Conservation (phyloP, 2,797 vertebrate species). For the Corythornis leucogaster region DNA sequence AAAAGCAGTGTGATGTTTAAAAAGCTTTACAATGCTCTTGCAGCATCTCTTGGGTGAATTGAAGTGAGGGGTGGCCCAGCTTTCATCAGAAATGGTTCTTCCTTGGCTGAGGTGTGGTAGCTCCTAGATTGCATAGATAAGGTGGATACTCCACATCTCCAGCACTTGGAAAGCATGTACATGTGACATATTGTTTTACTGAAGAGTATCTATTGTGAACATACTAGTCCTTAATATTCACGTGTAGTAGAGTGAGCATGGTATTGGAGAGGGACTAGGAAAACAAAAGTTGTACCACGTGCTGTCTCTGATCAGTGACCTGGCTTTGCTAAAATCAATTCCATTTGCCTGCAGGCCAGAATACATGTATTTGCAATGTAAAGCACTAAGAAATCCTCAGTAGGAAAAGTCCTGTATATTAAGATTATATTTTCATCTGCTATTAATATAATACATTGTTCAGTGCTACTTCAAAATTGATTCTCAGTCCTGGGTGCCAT, state of each 20-base stretch:
- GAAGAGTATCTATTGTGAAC: not conserved
- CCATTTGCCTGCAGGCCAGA: not conserved
- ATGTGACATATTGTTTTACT: not conserved
- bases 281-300: not conserved
- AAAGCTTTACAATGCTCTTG: not conserved
- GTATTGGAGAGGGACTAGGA: not conserved
- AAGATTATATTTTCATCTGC: not conserved
- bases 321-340: not conserved
- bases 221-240: not conserved
- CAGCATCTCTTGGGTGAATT: not conserved
- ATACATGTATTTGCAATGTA: not conserved
- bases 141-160: not conserved
- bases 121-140: not conserved
- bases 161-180: not conserved
- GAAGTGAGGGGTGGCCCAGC: not conserved
- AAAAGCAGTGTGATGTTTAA: slow-evolving; percentile 2
- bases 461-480: not conserved
- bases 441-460: not conserved
- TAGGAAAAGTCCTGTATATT: not conserved
- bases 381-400: not conserved
- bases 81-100: not conserved
- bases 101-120: not conserved
- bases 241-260: accelerated
- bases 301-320: not conserved
- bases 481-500: not conserved